phyloP scores from a whole-genome alignment of 2,797 vertebrate genomes.

The Halcyon leucocephala region DNA sequence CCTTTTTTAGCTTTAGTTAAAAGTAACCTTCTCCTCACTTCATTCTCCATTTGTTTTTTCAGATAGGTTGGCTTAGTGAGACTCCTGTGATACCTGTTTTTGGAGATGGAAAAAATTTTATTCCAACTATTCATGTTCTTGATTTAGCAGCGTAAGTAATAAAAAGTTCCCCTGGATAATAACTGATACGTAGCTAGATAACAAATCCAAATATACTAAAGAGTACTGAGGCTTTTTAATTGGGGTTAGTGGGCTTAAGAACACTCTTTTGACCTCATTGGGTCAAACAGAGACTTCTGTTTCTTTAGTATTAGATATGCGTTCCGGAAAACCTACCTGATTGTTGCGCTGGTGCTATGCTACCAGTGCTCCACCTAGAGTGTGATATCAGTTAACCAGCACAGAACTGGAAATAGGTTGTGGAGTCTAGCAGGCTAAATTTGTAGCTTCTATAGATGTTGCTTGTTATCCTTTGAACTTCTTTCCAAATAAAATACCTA shows the following conservation, averaged over 20 bases:
- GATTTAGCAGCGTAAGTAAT: constrained; percentile 88
- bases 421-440: neutral
- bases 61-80: constrained; percentile 88
- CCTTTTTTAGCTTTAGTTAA: neutral
- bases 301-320: neutral
- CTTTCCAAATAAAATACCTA: neutral
- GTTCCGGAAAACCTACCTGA: neutral
- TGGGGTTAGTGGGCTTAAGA: neutral
- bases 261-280: neutral
- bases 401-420: neutral
- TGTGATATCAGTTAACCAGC: neutral
- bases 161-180: neutral
- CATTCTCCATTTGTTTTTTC: constrained; percentile 25
- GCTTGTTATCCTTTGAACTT: neutral
- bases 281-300: neutral
- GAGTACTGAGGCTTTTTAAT: neutral
- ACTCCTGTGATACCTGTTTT: constrained; percentile 82
- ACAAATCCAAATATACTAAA: neutral
- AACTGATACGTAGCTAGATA: neutral
- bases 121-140: constrained; percentile 89
- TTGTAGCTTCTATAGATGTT: neutral
- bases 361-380: neutral
- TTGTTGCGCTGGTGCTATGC: neutral
- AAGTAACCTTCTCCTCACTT: neutral
- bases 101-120: constrained; percentile 86